Conservation (phyloP, 2,113 vertebrate genomes). For the Pterocles burchelli region DNA sequence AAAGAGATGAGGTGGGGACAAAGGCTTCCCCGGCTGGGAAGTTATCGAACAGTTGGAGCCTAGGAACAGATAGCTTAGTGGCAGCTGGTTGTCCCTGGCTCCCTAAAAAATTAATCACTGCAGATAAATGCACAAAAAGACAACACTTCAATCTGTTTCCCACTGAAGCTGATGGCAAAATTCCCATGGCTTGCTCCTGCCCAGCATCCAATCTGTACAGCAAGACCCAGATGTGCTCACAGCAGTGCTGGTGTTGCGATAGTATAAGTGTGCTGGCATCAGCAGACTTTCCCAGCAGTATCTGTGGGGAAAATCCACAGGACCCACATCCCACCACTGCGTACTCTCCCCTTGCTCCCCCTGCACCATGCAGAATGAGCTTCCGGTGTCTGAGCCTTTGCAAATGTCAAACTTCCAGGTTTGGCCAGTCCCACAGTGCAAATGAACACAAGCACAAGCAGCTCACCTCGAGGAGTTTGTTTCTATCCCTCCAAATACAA, state of each 20-base stretch:
- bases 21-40: slow-evolving; percentile 13
- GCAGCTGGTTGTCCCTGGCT: slow-evolving; percentile 25
- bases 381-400: not conserved
- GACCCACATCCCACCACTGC: not conserved
- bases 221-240: not conserved
- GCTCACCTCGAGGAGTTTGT: not conserved
- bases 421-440: not conserved
- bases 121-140: slow-evolving; percentile 14
- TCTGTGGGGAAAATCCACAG: not conserved
- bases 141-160: not conserved
- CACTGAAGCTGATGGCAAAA: not conserved
- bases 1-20: slow-evolving; percentile 33
- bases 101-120: slow-evolving; percentile 52
- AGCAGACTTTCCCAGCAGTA: fast-evolving
- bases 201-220: not conserved
- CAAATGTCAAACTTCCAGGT: not conserved
- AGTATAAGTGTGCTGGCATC: not conserved
- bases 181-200: not conserved
- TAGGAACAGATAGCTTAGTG: not conserved
- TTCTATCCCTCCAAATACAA: not conserved
- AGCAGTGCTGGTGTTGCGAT: not conserved
- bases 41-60: not conserved
- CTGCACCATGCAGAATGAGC: not conserved
- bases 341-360: fast-evolving
- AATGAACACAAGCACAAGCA: fast-evolving